Conservation (phyloP, 2,113 vertebrate species). For the Macrotus californicus region DNA sequence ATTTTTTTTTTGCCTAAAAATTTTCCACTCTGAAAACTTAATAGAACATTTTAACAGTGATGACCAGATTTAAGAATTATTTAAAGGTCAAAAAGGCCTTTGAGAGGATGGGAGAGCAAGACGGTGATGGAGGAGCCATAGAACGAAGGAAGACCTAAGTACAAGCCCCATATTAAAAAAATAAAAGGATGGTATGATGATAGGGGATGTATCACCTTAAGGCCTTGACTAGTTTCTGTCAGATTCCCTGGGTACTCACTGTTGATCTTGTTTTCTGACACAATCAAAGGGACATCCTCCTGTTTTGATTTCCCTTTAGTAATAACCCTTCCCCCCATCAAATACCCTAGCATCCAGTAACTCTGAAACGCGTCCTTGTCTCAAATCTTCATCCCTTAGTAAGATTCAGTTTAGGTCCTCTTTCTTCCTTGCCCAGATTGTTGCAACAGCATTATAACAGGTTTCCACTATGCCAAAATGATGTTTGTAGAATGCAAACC, state of each 20-base stretch:
- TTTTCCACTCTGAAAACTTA: slow-evolving; percentile 46
- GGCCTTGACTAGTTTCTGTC: background rate
- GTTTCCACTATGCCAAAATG: background rate
- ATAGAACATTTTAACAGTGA: slow-evolving; percentile 21
- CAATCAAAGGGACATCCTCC: background rate
- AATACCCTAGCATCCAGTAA: background rate
- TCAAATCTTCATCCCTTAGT: background rate
- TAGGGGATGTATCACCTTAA: background rate
- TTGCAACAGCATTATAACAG: background rate
- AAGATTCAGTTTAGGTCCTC: background rate
- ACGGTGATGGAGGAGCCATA: background rate
- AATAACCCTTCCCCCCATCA: background rate
- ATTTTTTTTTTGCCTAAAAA: background rate
- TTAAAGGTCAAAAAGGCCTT: slow-evolving; percentile 15
- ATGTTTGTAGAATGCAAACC: slow-evolving; percentile 10
- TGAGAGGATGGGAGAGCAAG: background rate
- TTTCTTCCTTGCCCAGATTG: background rate
- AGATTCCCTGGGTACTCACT: background rate
- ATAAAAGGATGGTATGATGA: background rate
- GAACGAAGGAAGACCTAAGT: background rate
- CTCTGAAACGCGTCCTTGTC: background rate
- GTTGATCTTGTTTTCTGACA: background rate
- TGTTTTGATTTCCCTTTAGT: background rate
- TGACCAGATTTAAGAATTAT: background rate
- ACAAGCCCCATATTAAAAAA: background rate